Percentiles rank a stretch among this genome's conserved stretches.
phyloP scores from a whole-genome alignment of 2,797 vertebrate species.

The Pelodytes ibericus region DNA sequence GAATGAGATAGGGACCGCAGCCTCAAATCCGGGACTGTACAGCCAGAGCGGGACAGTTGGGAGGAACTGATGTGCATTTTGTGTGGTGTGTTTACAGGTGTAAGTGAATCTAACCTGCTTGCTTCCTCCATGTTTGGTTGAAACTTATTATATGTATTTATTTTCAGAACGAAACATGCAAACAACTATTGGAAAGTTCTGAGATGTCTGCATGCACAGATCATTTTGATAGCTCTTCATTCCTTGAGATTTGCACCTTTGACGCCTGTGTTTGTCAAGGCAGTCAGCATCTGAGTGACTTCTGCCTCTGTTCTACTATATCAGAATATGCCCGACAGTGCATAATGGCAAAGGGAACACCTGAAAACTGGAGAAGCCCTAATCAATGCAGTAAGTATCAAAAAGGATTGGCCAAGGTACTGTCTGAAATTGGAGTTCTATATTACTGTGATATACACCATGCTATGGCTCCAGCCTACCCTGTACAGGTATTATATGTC shows the following conservation, averaged over 20 bases:
- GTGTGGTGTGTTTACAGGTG: too few species aligned
- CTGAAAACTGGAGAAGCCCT: slow-evolving; percentile 74
- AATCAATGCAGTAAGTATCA: slow-evolving; percentile 76
- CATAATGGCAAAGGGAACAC: slow-evolving; percentile 74
- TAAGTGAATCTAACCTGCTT: not conserved
- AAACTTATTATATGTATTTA: not conserved
- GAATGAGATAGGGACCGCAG: too few species aligned
- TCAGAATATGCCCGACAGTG: slow-evolving; percentile 82
- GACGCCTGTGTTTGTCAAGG: slow-evolving; percentile 69
- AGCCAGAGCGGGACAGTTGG: too few species aligned
- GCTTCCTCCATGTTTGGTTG: not conserved
- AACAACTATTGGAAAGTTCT: not conserved
- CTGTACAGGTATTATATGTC: too few species aligned
- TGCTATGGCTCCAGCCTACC: too few species aligned
- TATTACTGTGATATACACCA: too few species aligned
- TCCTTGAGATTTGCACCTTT: slow-evolving; percentile 70
- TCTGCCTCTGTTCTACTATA: slow-evolving; percentile 78
- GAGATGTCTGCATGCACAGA: slow-evolving; percentile 58
- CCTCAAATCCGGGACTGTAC: too few species aligned
- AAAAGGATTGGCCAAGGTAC: too few species aligned
- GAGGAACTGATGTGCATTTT: too few species aligned
- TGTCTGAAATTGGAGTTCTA: too few species aligned
- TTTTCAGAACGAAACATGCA: slow-evolving; percentile 13
- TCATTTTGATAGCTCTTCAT: slow-evolving; percentile 68
- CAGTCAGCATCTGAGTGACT: slow-evolving; percentile 16